Evolutionary conservation across 2,888 invertebrate genomes (phyloP).

Genomic region (Unio pictorum): DNA sequence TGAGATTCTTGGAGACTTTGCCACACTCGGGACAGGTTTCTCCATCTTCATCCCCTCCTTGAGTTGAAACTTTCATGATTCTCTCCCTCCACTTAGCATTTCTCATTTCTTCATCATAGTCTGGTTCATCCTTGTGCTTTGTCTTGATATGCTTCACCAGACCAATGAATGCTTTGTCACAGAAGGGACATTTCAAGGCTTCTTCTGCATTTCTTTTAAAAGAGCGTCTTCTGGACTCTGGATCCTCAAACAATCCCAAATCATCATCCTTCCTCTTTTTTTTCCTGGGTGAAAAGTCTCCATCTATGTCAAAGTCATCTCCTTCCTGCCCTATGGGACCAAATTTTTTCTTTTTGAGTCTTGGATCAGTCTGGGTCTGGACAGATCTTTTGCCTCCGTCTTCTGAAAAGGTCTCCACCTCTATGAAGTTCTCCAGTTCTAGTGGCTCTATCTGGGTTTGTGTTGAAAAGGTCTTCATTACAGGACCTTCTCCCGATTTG

Average conservation of each 20-base stretch:
- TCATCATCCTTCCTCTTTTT: constrained; percentile 53
- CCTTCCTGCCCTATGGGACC: constrained; percentile 57
- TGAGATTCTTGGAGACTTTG: constrained; percentile 64
- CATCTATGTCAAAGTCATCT: constrained; percentile 54
- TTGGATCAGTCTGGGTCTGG: constrained; percentile 64
- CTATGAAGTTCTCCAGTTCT: constrained; percentile 50
- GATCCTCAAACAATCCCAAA: constrained; percentile 60
- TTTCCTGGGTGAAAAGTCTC: constrained; percentile 34
- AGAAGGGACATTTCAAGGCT: constrained; percentile 66
- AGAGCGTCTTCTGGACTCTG: constrained; percentile 57
- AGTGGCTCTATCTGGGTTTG: constrained; percentile 52
- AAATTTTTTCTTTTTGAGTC: constrained; percentile 64
- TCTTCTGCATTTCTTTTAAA: constrained; percentile 63
- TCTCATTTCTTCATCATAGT: constrained; percentile 65
- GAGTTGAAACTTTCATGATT: constrained; percentile 65
- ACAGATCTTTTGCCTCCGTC: constrained; percentile 59
- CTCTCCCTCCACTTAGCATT: constrained; percentile 66
- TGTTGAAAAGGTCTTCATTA: constrained; percentile 43
- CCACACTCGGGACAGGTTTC: constrained; percentile 65
- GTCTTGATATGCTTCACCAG: constrained; percentile 66
- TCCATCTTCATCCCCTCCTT: constrained; percentile 58
- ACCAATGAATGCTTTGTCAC: constrained; percentile 65
- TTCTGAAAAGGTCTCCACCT: constrained; percentile 61
- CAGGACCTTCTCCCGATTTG: constrained; percentile 12
- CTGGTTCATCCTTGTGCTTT: constrained; percentile 63